Base-by-base conservation (phyloP, 2,797 vertebrate species). In the Acipenser oxyrinchus region DNA sequence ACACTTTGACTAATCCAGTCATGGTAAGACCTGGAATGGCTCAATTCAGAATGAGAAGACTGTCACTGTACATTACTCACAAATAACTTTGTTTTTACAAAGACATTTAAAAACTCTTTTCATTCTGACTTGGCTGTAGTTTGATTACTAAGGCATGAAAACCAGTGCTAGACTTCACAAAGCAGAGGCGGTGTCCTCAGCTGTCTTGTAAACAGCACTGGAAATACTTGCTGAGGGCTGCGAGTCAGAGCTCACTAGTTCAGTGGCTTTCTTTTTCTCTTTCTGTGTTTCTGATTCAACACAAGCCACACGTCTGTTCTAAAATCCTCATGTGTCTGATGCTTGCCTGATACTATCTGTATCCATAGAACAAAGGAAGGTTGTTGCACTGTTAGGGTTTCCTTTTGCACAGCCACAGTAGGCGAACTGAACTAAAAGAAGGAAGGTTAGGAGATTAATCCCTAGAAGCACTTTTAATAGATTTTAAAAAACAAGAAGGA, bases 291-390 rank as follows among this genome's bases (percentile, higher is more conserved):
- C 62, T 65, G 60, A 73, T 78, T 74, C 85, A 84, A 91, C 71
- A 80, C 59, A 51, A 23, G 52, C 12, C 74, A 76, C 84, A 88
- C 89, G 84, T 85, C 87, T 84, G 84, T 89, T 86, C 79, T 85
- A 88, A 88, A 90, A 90, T 90, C 89, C 89, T 92, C 89, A 88
- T 86, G 88, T 86, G 90, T 86, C 88, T 89, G 91, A 91, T 90
- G 87, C 89, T 91, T 92, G 87, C 86, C 87, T 85, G 88, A 87
- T 80, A 86, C 88, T 93, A 90, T 92, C 91, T 86, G 85, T 79
- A 86, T 82, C 88, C 80, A 84, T 85, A 87, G 90, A 90, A 93
- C 90, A 93, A 93, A 91, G 90, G 92, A 91, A 93, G 88, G 92
- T 84, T 87, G 75, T 77, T 82, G 78, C 79, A 82, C 79, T 84